Conservation (phyloP, 2,797 vertebrate genomes). For the Sebastes oblongus region DNA sequence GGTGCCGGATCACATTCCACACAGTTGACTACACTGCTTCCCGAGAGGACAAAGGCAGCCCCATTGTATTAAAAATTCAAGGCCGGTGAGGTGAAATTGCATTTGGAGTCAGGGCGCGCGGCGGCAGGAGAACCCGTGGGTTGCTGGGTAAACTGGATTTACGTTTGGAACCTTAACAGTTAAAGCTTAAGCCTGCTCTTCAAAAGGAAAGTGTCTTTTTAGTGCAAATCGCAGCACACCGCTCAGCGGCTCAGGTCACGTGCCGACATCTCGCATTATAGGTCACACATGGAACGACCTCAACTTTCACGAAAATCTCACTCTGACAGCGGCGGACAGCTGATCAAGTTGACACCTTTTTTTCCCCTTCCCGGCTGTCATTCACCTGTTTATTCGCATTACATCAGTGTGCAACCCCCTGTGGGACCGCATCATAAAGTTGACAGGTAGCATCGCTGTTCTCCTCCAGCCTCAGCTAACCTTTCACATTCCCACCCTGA, state of each 20-base stretch:
- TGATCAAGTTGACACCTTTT: conserved; percentile 41
- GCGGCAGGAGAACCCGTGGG: conserved; percentile 22
- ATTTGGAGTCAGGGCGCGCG: conserved; percentile 57
- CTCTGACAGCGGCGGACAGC: conserved; percentile 31
- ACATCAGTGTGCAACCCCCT: conserved; percentile 49
- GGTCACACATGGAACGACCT: conserved; percentile 49
- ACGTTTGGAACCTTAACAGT: conserved; percentile 53
- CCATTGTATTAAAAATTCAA: conserved; percentile 72
- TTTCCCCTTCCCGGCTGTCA: conserved; percentile 27
- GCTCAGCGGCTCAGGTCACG: conserved; percentile 30
- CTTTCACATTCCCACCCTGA: conserved; percentile 30
- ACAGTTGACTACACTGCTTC: conserved; percentile 62
- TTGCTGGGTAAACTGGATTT: conserved; percentile 44
- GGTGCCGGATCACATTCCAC: conserved; percentile 62
- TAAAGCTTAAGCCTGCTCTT: conserved; percentile 50
- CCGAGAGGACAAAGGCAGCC: conserved; percentile 60
- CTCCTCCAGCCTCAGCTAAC: conserved; percentile 41
- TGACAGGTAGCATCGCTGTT: conserved; percentile 50
- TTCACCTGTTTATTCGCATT: conserved; percentile 64
- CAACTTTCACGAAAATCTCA: conserved; percentile 32
- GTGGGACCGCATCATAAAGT: conserved; percentile 38
- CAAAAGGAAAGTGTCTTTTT: conserved; percentile 65
- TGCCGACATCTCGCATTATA: conserved; percentile 11
- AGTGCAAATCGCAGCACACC: conserved; percentile 59
- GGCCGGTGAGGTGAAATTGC: conserved; percentile 66